Evolutionary conservation across 2,113 vertebrate species (phyloP).

Genomic region (Pelmatolapia mariae): DNA sequence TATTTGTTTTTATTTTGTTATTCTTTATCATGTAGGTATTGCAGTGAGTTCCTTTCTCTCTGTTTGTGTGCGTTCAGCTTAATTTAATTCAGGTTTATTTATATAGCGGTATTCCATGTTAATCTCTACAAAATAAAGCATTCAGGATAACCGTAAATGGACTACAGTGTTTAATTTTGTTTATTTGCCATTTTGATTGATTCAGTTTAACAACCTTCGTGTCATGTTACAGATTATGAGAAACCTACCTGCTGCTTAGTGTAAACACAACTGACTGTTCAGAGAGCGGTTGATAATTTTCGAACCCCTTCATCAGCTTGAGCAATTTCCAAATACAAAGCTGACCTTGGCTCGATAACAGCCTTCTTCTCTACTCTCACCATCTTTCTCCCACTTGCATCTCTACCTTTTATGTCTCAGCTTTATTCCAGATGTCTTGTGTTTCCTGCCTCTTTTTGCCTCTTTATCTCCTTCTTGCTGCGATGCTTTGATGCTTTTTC

Average conservation of each 20-base stretch:
- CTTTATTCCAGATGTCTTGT: constrained; percentile 5
- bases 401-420: neutral
- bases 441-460: neutral
- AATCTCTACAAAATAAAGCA: neutral
- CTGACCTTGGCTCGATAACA: neutral
- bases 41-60: neutral
- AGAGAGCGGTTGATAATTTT: neutral
- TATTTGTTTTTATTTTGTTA: neutral
- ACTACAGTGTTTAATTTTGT: neutral
- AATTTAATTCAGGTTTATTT: neutral
- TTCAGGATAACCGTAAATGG: neutral
- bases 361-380: neutral
- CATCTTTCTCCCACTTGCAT: neutral
- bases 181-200: neutral
- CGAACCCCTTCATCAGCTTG: neutral
- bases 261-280: neutral
- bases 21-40: neutral
- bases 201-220: neutral
- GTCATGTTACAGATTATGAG: neutral
- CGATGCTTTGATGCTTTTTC: neutral
- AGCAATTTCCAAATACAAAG: neutral
- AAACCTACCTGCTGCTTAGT: neutral
- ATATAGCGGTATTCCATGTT: neutral
- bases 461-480: neutral
- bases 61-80: neutral